Evolutionary conservation across 2,888 invertebrate genomes (phyloP), one percentile per base, ranked within the genome.

Genomic region (Stegana nigrithorax): DNA sequence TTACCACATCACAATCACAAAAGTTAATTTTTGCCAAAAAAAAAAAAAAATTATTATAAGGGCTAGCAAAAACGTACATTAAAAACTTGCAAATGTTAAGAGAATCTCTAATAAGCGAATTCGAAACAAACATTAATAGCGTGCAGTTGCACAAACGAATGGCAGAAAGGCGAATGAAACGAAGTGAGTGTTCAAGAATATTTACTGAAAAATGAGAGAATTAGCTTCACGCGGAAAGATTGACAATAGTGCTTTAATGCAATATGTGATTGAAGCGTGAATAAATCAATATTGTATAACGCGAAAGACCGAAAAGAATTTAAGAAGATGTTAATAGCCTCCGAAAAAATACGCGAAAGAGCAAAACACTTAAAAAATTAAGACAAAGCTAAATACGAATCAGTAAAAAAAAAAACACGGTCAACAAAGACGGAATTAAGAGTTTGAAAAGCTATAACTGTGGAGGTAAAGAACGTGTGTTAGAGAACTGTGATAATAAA

Each of bases 241-340:
- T 36, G 36, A 36, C 10, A 36, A 36, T 36, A 8, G 14, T 8
- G 10, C 10, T 6, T 36, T 36, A 36, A 36, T 36, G 4, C 5
- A 36, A 36, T 36, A 36, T 36, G 36, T 36, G 2, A 36, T 36
- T 36, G 36, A 36, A 36, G 36, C 14, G 36, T 36, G 14, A 36
- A 36, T 14, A 36, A 36, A 36, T 6, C 36, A 36, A 36, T 36
- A n/a, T 36, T 36, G 36, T 36, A 36, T 8, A 14, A 36, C 2
- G 66, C 68, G 7, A 58, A 42, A 7, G 45, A 64, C 55, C 8
- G 63, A 1, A 63, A 26, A 7, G 65, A 70, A 7, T 70, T 70
- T 47, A 71, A 67, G 42, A 50, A 61, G 6, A n/a, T n/a, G n/a
- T n/a, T n/a, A 71, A 6, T 64, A 65, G 60, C 19, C 14, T 8